phyloP scores from a whole-genome alignment of 2,888 invertebrate genomes.

The Patella ulyssiponensis region DNA sequence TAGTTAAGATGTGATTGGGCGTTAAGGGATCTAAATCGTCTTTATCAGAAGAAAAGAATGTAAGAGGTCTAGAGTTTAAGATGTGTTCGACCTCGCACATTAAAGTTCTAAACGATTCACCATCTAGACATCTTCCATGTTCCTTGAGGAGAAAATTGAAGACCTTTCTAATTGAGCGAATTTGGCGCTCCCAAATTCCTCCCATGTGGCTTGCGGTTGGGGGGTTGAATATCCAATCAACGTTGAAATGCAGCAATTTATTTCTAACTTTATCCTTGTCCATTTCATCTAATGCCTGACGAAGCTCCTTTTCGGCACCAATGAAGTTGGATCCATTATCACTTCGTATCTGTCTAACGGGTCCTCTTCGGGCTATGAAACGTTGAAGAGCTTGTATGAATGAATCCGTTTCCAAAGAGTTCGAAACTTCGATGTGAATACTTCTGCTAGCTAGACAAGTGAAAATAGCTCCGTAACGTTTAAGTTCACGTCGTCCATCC shows the following conservation, averaged over 20 bases:
- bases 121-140: neutral
- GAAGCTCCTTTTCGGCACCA: neutral
- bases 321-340: neutral
- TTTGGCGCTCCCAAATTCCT: neutral
- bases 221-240: neutral
- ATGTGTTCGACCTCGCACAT: neutral
- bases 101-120: neutral
- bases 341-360: conserved; percentile 3
- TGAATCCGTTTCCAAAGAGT: conserved; percentile 19
- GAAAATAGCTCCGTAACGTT: conserved; percentile 21
- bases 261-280: neutral
- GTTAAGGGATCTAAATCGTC: neutral
- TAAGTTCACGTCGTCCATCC: conserved; percentile 6
- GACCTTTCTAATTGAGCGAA: neutral
- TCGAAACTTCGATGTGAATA: conserved; percentile 44
- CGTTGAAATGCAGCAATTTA: neutral
- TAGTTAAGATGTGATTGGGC: neutral
- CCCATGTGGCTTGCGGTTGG: neutral
- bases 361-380: conserved; percentile 15
- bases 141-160: neutral
- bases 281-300: neutral
- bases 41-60: neutral
- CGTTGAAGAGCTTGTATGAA: conserved; percentile 17
- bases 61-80: neutral
- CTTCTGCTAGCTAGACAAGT: conserved; percentile 37